phyloP scores from a whole-genome alignment of 1,140 invertebrate genomes.

The Samia ricini region DNA sequence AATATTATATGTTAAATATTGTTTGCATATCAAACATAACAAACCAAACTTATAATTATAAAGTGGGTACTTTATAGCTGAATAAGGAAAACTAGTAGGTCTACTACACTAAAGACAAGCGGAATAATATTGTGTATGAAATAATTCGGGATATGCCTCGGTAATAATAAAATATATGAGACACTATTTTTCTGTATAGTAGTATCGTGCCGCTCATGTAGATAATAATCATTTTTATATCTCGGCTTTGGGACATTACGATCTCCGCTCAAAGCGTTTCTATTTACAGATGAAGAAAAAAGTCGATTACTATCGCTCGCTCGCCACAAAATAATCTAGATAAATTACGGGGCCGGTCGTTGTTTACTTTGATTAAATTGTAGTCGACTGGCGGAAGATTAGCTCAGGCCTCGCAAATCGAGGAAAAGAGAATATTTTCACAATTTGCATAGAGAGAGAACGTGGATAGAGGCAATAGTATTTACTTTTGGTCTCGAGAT shows the following conservation, averaged over 20 bases:
- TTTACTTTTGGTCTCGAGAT: constrained; percentile 49
- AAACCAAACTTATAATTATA: too few relatives aligned
- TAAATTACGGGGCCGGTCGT: constrained; percentile 71
- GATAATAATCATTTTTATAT: constrained; percentile 58
- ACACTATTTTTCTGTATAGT: neutral
- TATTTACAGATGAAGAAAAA: constrained; percentile 58
- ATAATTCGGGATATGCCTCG: neutral
- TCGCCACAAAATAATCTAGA: constrained; percentile 74
- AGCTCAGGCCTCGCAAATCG: constrained; percentile 73
- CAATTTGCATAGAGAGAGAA: constrained; percentile 71
- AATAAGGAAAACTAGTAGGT: neutral
- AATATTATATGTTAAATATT: too few relatives aligned
- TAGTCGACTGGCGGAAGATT: constrained; percentile 74
- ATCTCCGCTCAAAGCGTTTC: constrained; percentile 29
- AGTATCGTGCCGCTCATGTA: constrained; percentile 41
- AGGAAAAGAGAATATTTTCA: constrained; percentile 67
- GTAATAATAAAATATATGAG: neutral
- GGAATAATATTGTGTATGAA: neutral
- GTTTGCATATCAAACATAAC: too few relatives aligned
- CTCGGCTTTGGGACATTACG: constrained; percentile 45
- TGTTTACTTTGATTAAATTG: constrained; percentile 78
- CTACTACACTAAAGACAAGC: neutral
- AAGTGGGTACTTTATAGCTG: too few relatives aligned
- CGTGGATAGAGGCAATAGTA: constrained; percentile 60
- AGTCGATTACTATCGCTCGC: constrained; percentile 67